These are phyloP conservation scores for Hydropotes inermis DNA, from an alignment of 2,113 vertebrate species.

Conservation along the genomic window DNA sequence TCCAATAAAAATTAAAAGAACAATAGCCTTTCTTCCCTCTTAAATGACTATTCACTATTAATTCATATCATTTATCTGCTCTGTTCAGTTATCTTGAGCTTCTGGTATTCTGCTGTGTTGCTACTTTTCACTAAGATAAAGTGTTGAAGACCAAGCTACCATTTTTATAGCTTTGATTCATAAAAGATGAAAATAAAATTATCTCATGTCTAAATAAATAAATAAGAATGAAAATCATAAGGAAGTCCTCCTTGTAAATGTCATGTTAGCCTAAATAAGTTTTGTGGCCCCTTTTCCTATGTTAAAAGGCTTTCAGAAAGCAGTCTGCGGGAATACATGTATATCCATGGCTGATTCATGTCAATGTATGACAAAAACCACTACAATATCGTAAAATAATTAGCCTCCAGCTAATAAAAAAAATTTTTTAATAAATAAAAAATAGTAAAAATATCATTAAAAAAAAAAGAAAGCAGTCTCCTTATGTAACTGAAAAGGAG, in stretches of 20 bases:
- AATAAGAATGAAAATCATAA: neutral
- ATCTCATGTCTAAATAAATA: neutral
- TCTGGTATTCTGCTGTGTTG: slow-evolving; percentile 56
- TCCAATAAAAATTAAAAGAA: neutral
- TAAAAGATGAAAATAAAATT: neutral
- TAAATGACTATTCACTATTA: slow-evolving; percentile 66
- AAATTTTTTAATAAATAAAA: too few species aligned
- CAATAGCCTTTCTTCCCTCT: slow-evolving; percentile 70
- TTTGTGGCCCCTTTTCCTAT: neutral
- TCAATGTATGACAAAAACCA: too few species aligned
- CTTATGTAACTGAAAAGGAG: neutral
- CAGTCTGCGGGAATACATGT: neutral
- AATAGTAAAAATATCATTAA: too few species aligned
- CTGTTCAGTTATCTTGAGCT: slow-evolving; percentile 46
- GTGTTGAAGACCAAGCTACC: neutral
- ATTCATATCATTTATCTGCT: slow-evolving; percentile 63
- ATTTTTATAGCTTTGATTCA: slow-evolving; percentile 22
- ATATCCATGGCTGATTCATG: too few species aligned
- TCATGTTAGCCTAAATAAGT: neutral
- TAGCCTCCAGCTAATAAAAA: too few species aligned
- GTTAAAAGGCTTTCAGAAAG: neutral
- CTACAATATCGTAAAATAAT: too few species aligned
- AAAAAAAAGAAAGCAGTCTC: neutral
- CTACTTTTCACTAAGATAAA: slow-evolving; percentile 43
- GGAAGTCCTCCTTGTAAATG: neutral